Evolutionary conservation across 1,140 invertebrate genomes (phyloP), one percentile per base, ranked within the genome.

Genomic region (Musca vetustissima): DNA sequence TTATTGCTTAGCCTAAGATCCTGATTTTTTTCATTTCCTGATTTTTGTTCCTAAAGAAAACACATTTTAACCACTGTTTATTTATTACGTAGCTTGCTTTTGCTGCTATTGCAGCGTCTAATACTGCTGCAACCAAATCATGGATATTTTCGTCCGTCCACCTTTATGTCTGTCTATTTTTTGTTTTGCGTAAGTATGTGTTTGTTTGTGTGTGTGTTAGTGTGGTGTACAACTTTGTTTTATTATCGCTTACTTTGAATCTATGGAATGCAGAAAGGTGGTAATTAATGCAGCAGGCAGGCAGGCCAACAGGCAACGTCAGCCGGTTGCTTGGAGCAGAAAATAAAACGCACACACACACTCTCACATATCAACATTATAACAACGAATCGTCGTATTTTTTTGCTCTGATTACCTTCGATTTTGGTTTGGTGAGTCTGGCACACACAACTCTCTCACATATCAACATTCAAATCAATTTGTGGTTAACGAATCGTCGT

Each of bases 261-360:
- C 55, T 59, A 59, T 59, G 55, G 55, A 59, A 59, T 59, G 55
- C 55, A 59, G 55, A 59, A 59, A 59, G 55, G 55, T 59, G 55
- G 55, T 59, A 59, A 59, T 59, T 59, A 59, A 59, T 59, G 55
- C 55, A 59, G 32, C 28, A 28, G 8, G 28, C 28, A 28, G 28
- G 28, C n/a, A n/a, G n/a, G n/a, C n/a, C n/a, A n/a, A n/a, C 28
- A 28, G 28, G 3, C 8, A 28, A 8, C 3, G 28, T 28, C 28
- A 28, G 28, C 28, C 28, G 28, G 25, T 59, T 59, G 25, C 28
- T 59, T 59, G 24, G 8, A 32, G 24, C 15, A 32, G 17, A 3
- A 0, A 32, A 57, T 15, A 13, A n/a, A n/a, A n/a, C n/a, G n/a
- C 14, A 13, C 2, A 13, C 11, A n/a, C 14, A 55, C 24, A 28